These are phyloP conservation scores for Sarcoramphus papa DNA, from an alignment of 2,797 vertebrate genomes.

Conservation along the genomic window DNA sequence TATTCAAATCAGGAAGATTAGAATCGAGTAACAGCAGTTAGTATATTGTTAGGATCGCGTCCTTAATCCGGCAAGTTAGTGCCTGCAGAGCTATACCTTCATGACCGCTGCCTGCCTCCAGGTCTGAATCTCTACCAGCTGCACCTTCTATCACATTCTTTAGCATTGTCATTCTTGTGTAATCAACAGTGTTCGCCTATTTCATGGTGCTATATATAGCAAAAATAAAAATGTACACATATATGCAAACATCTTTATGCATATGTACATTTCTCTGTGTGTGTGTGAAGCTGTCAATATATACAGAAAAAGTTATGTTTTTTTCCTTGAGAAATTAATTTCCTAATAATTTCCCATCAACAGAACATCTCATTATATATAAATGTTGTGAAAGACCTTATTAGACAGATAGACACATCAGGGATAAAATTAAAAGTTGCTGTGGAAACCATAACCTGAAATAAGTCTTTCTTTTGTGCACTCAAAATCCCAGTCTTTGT, in stretches of 20 bases:
- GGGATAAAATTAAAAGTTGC: conserved; percentile 32
- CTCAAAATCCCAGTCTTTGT: conserved; percentile 17
- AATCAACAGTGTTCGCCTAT: not conserved
- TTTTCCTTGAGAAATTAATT: conserved; percentile 32
- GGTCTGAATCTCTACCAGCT: not conserved
- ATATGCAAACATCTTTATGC: not conserved
- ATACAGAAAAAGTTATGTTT: accelerated
- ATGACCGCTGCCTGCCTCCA: not conserved
- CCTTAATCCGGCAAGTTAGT: not conserved
- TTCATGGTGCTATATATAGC: not conserved
- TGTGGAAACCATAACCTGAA: conserved; percentile 41
- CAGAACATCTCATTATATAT: not conserved
- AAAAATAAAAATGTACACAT: not conserved
- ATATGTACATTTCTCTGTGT: not conserved
- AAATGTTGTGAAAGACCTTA: conserved; percentile 49
- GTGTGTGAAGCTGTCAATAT: not conserved
- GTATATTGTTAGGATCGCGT: not conserved
- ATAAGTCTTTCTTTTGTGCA: not conserved
- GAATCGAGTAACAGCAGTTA: not conserved
- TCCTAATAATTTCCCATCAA: not conserved
- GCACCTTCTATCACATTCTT: not conserved
- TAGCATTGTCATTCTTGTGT: not conserved
- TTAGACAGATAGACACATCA: not conserved
- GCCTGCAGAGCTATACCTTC: not conserved
- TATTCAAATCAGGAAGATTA: not conserved